Conservation (phyloP, 64 coral and sea anemone species). For the Pocillopora damicornis region DNA sequence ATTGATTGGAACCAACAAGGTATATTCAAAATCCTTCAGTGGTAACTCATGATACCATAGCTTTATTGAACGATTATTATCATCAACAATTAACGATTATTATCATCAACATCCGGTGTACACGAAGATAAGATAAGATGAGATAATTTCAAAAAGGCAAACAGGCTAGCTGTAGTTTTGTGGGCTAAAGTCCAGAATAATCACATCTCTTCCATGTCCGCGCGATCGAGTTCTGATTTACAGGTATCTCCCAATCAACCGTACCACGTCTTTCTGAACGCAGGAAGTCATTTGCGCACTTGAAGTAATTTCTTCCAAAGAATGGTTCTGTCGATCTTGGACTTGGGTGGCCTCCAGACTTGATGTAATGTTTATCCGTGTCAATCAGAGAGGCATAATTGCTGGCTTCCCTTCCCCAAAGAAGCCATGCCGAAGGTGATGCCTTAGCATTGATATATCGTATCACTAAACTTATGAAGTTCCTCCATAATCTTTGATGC, state of each 20-base stretch:
- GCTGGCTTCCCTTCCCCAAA: slow-evolving; percentile 8
- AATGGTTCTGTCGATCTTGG: background rate
- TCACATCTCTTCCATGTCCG: no score
- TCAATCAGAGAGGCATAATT: background rate
- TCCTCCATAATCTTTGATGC: slow-evolving; percentile 15
- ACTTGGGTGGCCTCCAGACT: slow-evolving; percentile 25
- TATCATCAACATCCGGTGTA: no score
- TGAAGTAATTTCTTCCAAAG: slow-evolving; percentile 50
- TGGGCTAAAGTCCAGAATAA: no score
- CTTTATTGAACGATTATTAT: no score
- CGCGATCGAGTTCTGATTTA: no score
- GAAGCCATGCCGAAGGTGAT: slow-evolving; percentile 39
- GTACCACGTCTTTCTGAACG: background rate
- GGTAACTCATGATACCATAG: no score
- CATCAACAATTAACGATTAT: no score
- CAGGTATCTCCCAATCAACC: slow-evolving; percentile 1
- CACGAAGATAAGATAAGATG: no score
- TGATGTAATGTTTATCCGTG: slow-evolving; percentile 35
- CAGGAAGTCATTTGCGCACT: slow-evolving; percentile 37
- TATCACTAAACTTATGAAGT: slow-evolving; percentile 29
- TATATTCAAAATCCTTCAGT: no score
- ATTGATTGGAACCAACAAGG: no score
- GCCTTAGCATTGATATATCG: slow-evolving; percentile 26
- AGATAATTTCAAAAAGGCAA: no score
- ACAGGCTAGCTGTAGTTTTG: no score